phyloP scores from a whole-genome alignment of 2,113 vertebrate genomes.

The Oxyruncus cristatus region DNA sequence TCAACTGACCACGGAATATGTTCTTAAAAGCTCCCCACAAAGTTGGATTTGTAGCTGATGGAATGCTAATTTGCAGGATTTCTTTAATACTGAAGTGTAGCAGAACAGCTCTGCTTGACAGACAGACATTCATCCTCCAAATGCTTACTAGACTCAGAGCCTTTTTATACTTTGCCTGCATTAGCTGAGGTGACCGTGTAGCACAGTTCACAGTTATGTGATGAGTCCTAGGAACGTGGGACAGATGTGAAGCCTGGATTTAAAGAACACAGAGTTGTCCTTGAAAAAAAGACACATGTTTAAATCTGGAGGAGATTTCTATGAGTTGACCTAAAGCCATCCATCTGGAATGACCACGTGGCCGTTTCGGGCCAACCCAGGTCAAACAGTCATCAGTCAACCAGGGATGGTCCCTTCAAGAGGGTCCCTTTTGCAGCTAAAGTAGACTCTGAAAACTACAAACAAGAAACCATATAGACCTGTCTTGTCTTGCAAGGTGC shows the following conservation, averaged over 20 bases:
- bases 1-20: slow-evolving; percentile 40
- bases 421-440: accelerated
- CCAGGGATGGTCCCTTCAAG: accelerated
- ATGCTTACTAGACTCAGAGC: slow-evolving; percentile 22
- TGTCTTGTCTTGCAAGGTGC: background rate
- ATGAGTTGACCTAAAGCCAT: background rate
- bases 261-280: background rate
- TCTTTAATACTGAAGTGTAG: slow-evolving; percentile 44
- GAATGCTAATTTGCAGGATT: slow-evolving; percentile 59
- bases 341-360: background rate
- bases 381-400: background rate
- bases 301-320: background rate
- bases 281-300: background rate
- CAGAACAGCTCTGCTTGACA: background rate
- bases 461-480: background rate
- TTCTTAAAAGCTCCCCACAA: slow-evolving; percentile 42
- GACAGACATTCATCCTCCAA: slow-evolving; percentile 11
- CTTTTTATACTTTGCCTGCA: background rate
- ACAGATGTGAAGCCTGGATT: background rate
- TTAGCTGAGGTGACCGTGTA: background rate
- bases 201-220: accelerated
- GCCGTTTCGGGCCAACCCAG: background rate
- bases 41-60: slow-evolving; percentile 39
- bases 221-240: background rate
- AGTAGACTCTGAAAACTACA: background rate